These are phyloP conservation scores for Eufriesea mexicana DNA, from an alignment of 1,140 invertebrate species.

Conservation along the genomic window DNA sequence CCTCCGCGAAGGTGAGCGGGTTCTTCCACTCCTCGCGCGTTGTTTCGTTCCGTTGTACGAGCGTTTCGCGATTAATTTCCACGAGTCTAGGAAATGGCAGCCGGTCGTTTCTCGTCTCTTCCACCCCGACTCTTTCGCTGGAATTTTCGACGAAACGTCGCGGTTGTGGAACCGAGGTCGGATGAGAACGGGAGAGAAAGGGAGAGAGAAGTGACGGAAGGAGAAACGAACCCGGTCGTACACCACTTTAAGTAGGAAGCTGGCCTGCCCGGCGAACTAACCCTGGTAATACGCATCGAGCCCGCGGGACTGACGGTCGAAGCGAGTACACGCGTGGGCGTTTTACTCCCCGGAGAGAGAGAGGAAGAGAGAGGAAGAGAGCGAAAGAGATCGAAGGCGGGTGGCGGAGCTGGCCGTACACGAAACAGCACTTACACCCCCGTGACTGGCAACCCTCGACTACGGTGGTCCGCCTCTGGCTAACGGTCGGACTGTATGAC, in stretches of 20 bases:
- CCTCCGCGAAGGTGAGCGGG: background rate
- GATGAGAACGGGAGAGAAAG: background rate
- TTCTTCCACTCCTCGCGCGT: background rate
- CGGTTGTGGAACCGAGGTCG: no score
- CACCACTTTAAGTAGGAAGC: background rate
- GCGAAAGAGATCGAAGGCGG: slow-evolving; percentile 27
- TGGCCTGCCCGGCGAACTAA: background rate
- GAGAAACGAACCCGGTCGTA: background rate
- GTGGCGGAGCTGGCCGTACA: slow-evolving; percentile 69
- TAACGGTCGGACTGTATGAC: slow-evolving; percentile 60
- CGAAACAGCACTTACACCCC: slow-evolving; percentile 79
- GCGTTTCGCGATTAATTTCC: background rate
- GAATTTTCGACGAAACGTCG: no score
- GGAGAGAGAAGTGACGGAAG: no score
- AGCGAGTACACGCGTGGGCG: slow-evolving; percentile 29
- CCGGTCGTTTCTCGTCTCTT: no score
- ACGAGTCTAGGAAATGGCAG: no score
- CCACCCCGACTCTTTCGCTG: no score
- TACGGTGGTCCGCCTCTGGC: slow-evolving; percentile 63
- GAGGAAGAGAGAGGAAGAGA: background rate
- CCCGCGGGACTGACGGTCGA: background rate
- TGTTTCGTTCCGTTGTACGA: background rate
- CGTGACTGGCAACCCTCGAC: slow-evolving; percentile 71
- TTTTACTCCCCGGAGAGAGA: slow-evolving; percentile 37
- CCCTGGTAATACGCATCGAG: background rate